Conservation (phyloP, 37 sponge, comb jelly and placozoan genomes). For the Halichondria panicea region DNA sequence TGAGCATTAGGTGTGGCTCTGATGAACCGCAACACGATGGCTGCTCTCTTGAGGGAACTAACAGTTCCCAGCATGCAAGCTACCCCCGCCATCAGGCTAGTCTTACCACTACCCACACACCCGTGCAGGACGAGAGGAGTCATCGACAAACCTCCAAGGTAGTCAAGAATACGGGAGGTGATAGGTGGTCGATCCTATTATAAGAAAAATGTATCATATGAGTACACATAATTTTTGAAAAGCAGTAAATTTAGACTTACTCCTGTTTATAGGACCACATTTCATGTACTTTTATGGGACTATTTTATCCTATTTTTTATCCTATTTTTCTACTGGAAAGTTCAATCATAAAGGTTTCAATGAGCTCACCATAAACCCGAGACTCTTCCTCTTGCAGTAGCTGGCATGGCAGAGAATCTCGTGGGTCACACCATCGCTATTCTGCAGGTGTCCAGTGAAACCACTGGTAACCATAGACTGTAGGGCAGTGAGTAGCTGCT, state of each 20-base stretch:
- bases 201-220: neutral
- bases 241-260: no score
- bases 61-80: conserved; percentile 37
- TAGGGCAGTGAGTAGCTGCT: no score
- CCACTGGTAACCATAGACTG: conserved; percentile 18
- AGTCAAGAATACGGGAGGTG: conserved; percentile 21
- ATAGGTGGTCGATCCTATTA: conserved; percentile 31
- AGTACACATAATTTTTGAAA: no score
- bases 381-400: conserved; percentile 35
- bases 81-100: conserved; percentile 58
- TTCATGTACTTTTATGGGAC: no score
- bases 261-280: no score
- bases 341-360: no score
- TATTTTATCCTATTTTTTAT: no score
- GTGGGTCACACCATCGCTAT: conserved; percentile 28
- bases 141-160: conserved; percentile 26
- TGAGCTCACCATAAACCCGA: conserved; percentile 27
- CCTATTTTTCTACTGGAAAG: no score
- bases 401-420: conserved; percentile 62
- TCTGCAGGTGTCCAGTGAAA: conserved; percentile 7
- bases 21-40: conserved; percentile 66
- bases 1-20: conserved; percentile 61
- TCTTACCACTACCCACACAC: conserved; percentile 72
- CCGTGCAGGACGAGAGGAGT: conserved; percentile 75
- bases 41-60: conserved; percentile 12